Conservation (phyloP, 2,797 vertebrate species). For the Alcedo atthis region DNA sequence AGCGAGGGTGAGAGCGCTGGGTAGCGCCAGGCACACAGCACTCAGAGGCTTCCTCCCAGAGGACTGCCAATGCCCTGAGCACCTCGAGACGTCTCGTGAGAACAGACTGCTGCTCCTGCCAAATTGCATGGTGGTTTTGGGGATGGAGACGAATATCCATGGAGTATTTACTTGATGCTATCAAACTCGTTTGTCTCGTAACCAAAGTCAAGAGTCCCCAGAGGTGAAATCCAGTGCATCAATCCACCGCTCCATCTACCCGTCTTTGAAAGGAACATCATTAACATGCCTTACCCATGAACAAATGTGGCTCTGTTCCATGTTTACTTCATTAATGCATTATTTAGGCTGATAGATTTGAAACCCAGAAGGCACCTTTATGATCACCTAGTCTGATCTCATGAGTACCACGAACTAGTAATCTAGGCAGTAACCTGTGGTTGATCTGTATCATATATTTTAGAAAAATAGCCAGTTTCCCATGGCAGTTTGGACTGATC, state of each 20-base stretch:
- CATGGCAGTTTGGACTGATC: slow-evolving; percentile 60
- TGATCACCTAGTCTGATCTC: slow-evolving; percentile 68
- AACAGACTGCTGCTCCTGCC: slow-evolving; percentile 57
- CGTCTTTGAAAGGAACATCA: slow-evolving; percentile 48
- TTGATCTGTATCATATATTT: slow-evolving; percentile 58
- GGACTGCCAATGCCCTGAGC: slow-evolving; percentile 55
- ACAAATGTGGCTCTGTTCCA: slow-evolving; percentile 57
- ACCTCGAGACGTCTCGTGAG: slow-evolving; percentile 65
- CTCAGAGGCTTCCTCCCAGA: slow-evolving; percentile 43
- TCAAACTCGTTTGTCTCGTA: slow-evolving; percentile 61
- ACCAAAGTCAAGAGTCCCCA: slow-evolving; percentile 64
- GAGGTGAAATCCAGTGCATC: slow-evolving; percentile 70
- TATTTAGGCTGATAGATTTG: slow-evolving; percentile 44
- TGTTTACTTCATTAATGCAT: slow-evolving; percentile 63
- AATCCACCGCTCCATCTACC: slow-evolving; percentile 22
- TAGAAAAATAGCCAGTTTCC: slow-evolving; percentile 67
- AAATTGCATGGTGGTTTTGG: slow-evolving; percentile 27
- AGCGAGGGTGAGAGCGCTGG: not conserved
- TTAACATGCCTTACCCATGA: slow-evolving; percentile 65
- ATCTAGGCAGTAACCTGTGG: slow-evolving; percentile 57
- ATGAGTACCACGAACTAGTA: slow-evolving; percentile 44
- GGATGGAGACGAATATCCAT: slow-evolving; percentile 44
- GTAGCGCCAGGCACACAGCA: not conserved
- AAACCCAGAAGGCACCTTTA: slow-evolving; percentile 65
- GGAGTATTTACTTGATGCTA: slow-evolving; percentile 66